Percentiles rank a stretch among this genome's conserved stretches.
These are phyloP conservation scores for Alligator sinensis DNA, from an alignment of 2,113 vertebrate species.

Conservation along the genomic window DNA sequence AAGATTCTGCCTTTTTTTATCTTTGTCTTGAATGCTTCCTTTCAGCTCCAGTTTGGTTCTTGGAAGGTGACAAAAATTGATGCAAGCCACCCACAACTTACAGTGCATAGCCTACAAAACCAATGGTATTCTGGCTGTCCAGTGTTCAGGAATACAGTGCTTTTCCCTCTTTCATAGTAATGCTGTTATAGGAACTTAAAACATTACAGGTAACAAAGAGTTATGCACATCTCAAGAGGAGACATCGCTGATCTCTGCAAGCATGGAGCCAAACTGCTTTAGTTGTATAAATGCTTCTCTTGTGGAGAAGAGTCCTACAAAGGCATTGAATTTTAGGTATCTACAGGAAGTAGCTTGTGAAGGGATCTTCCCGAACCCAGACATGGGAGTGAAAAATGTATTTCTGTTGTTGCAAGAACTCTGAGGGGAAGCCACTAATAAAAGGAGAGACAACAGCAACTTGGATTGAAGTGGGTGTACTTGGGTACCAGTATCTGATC, in stretches of 20 bases:
- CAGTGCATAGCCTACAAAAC: neutral
- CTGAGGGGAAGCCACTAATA: neutral
- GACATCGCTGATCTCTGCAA: fast-evolving
- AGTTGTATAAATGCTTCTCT: neutral
- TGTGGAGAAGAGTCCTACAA: neutral
- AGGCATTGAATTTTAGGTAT: neutral
- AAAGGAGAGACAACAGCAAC: neutral
- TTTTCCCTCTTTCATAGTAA: neutral
- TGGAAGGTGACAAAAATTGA: neutral
- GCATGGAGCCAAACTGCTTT: neutral
- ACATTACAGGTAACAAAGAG: neutral
- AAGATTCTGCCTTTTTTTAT: too few species aligned
- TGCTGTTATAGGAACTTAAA: neutral
- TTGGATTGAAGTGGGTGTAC: neutral
- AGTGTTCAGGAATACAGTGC: neutral
- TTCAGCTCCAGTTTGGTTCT: neutral
- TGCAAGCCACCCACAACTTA: neutral
- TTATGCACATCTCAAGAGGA: neutral
- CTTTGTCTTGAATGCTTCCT: neutral
- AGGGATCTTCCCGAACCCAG: neutral
- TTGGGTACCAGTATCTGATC: neutral
- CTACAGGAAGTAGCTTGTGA: neutral
- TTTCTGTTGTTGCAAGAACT: neutral
- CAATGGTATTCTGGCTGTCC: neutral
- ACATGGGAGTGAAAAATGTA: neutral